phyloP scores from a whole-genome alignment of 2,797 vertebrate genomes.

The Premnoplex brunnescens region DNA sequence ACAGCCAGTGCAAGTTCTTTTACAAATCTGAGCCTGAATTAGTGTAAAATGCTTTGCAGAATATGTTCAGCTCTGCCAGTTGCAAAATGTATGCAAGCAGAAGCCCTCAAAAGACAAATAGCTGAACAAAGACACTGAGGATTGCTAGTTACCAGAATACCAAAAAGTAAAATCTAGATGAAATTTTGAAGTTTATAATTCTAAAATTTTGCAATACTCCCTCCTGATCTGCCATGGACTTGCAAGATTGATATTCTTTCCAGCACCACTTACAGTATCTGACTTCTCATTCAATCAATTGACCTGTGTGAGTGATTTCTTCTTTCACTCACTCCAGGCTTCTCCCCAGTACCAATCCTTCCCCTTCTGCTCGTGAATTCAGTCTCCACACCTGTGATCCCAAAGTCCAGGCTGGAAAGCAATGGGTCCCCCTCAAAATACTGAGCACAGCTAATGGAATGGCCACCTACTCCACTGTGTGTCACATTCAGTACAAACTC shows the following conservation, averaged over 20 bases:
- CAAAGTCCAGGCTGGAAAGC: background rate
- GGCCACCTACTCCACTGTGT: no score
- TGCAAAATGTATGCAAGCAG: background rate
- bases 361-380: background rate
- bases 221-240: background rate
- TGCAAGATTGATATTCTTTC: background rate
- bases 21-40: background rate
- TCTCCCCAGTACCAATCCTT: background rate
- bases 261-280: background rate
- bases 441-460: background rate
- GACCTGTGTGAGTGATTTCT: background rate
- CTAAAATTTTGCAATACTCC: background rate
- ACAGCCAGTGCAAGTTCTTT: background rate
- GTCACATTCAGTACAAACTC: background rate
- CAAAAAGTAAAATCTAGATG: background rate
- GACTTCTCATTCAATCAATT: background rate
- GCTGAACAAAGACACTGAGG: slow-evolving; percentile 46
- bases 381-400: background rate
- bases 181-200: background rate
- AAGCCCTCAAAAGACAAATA: slow-evolving; percentile 13
- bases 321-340: background rate
- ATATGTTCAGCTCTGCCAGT: background rate
- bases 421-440: background rate
- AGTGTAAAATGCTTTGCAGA: background rate
- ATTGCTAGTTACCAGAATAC: slow-evolving; percentile 34